Conservation (phyloP, 2,113 vertebrate species). For the Psilopsiagon aymara region DNA sequence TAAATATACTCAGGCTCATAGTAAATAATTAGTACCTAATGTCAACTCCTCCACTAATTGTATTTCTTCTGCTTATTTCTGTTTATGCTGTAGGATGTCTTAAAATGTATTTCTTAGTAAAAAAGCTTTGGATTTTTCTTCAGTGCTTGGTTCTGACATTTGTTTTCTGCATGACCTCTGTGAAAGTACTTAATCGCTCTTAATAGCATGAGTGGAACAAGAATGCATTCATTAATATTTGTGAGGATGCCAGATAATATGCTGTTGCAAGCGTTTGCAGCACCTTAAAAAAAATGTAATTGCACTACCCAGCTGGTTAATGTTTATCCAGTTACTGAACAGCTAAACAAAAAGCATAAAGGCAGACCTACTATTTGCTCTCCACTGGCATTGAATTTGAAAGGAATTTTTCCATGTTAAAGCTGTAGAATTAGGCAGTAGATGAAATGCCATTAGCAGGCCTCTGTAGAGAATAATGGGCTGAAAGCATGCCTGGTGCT, state of each 20-base stretch:
- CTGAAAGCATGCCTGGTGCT: slow-evolving; percentile 12
- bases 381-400: neutral
- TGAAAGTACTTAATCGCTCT: slow-evolving; percentile 55
- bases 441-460: slow-evolving; percentile 38
- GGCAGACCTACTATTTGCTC: slow-evolving; percentile 5
- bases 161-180: slow-evolving; percentile 58
- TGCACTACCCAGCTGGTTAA: slow-evolving; percentile 63
- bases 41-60: slow-evolving; percentile 4
- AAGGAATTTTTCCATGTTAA: slow-evolving; percentile 35
- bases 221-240: slow-evolving; percentile 67
- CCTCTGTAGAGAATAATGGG: slow-evolving; percentile 45
- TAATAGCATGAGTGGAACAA: slow-evolving; percentile 53
- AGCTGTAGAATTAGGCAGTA: slow-evolving; percentile 22
- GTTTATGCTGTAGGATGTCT: slow-evolving; percentile 1
- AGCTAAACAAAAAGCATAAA: slow-evolving; percentile 53
- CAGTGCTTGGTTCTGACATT: slow-evolving; percentile 20
- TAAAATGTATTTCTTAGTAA: neutral
- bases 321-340: slow-evolving; percentile 52
- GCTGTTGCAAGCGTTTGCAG: slow-evolving; percentile 42
- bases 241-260: slow-evolving; percentile 48
- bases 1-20: neutral
- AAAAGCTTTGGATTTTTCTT: slow-evolving; percentile 34
- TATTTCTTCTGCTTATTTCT: slow-evolving; percentile 1
- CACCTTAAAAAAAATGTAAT: slow-evolving; percentile 51
- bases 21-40: slow-evolving; percentile 29